Percentiles rank a stretch among this genome's conserved stretches.
These are phyloP conservation scores for Dasysyrphus tricinctus DNA, from an alignment of 2,888 invertebrate species.

Conservation along the genomic window DNA sequence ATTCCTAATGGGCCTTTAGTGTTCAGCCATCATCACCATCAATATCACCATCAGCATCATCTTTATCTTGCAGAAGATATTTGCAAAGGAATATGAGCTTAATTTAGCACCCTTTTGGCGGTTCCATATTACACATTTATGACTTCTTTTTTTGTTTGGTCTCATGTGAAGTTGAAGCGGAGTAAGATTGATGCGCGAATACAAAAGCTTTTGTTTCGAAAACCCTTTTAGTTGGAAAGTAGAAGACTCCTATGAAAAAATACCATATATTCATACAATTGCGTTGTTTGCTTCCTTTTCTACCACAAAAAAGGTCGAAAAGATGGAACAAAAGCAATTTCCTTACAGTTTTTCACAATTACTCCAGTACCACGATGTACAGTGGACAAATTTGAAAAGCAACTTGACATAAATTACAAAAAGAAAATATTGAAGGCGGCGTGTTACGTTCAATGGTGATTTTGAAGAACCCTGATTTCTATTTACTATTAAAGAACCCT, in stretches of 20 bases:
- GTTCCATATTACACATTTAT: conserved; percentile 43
- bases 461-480: too few species aligned
- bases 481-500: too few species aligned
- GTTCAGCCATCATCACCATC: conserved; percentile 69
- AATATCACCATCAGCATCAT: conserved; percentile 34
- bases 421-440: too few species aligned
- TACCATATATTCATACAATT: not conserved
- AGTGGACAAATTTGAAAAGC: not conserved
- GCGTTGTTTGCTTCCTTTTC: conserved; percentile 12
- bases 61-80: conserved; percentile 67
- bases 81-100: conserved; percentile 72
- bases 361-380: not conserved
- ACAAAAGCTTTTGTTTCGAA: conserved; percentile 62
- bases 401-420: not conserved
- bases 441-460: too few species aligned
- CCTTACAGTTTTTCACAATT: not conserved
- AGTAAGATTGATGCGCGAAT: conserved; percentile 65
- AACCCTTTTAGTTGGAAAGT: conserved; percentile 58
- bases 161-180: conserved; percentile 12
- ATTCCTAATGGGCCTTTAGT: conserved; percentile 77
- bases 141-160: conserved; percentile 2
- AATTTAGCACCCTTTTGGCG: conserved; percentile 67
- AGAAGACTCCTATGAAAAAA: not conserved
- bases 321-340: conserved; percentile 59
- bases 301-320: conserved; percentile 35